Conservation (phyloP, 2,888 invertebrate species). For the Apotomis capreana region DNA sequence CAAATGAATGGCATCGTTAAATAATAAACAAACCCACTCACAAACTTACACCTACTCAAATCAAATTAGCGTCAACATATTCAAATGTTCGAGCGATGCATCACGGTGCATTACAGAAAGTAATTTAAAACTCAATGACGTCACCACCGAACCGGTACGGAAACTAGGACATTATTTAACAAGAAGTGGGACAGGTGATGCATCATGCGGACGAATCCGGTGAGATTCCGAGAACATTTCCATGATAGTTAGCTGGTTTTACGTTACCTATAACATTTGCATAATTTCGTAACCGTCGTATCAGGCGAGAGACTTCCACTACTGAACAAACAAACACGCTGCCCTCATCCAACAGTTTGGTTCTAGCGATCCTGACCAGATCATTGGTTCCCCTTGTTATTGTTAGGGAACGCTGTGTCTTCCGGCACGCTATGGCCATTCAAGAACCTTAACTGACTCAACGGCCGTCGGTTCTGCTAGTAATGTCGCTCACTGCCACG, state of each 20-base stretch:
- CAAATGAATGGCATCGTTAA: slow-evolving; percentile 14
- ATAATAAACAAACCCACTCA: background rate
- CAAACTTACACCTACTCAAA: background rate
- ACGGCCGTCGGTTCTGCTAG: too few species aligned
- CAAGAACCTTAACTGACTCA: too few species aligned
- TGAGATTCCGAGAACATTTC: slow-evolving; percentile 26
- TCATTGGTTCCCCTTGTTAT: too few species aligned
- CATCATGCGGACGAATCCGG: slow-evolving; percentile 28
- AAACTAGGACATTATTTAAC: slow-evolving; percentile 37
- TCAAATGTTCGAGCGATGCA: slow-evolving; percentile 19
- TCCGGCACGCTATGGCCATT: too few species aligned
- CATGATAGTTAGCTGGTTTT: slow-evolving; percentile 29
- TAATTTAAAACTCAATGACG: slow-evolving; percentile 30
- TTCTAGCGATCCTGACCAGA: too few species aligned
- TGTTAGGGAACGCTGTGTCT: too few species aligned
- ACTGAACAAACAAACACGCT: too few species aligned
- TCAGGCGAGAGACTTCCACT: too few species aligned
- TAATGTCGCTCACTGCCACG: too few species aligned
- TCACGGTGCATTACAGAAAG: slow-evolving; percentile 22
- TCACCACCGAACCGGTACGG: slow-evolving; percentile 34
- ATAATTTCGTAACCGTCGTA: slow-evolving; percentile 3
- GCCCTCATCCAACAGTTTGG: too few species aligned
- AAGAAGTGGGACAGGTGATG: slow-evolving; percentile 40
- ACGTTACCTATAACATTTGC: slow-evolving; percentile 26
- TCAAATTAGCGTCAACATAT: background rate